Percentiles rank a stretch among this genome's conserved stretches.
Conservation (phyloP, 2,797 vertebrate species). For the Hemitrygon akajei region DNA sequence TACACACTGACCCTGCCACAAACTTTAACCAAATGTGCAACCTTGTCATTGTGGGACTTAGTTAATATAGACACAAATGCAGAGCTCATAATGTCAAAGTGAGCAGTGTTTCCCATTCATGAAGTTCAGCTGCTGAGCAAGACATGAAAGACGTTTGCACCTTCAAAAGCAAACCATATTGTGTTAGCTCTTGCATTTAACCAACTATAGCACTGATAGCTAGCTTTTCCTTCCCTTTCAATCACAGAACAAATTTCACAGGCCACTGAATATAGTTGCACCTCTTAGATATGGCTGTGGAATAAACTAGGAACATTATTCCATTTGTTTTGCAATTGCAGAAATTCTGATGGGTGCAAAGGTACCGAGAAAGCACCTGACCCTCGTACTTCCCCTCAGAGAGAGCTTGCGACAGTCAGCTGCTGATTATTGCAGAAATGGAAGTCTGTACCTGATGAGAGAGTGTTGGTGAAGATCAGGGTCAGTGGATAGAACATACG, state of each 20-base stretch:
- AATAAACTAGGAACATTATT: background rate
- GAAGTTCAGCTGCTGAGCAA: background rate
- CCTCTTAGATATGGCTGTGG: background rate
- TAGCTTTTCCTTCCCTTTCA: background rate
- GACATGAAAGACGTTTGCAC: background rate
- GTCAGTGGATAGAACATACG: no score
- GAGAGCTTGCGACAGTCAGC: no score
- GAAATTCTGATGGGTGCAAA: background rate
- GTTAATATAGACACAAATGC: background rate
- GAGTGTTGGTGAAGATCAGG: no score
- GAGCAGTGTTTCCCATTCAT: background rate
- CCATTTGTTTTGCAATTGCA: background rate
- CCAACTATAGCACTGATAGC: background rate
- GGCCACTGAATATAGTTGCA: background rate
- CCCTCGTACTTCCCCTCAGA: no score
- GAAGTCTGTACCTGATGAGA: no score
- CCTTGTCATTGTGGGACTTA: background rate
- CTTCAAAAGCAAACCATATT: background rate
- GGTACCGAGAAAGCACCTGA: no score
- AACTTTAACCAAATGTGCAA: background rate
- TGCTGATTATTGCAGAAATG: no score
- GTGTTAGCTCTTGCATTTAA: background rate
- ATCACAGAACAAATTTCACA: background rate
- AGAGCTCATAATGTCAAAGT: no score
- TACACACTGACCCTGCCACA: background rate